A percentile compares a stretch with the other conserved stretches of the same genome.
These are phyloP conservation scores for Poecilia velifera DNA, from an alignment of 2,797 vertebrate genomes.

Conservation along the genomic window DNA sequence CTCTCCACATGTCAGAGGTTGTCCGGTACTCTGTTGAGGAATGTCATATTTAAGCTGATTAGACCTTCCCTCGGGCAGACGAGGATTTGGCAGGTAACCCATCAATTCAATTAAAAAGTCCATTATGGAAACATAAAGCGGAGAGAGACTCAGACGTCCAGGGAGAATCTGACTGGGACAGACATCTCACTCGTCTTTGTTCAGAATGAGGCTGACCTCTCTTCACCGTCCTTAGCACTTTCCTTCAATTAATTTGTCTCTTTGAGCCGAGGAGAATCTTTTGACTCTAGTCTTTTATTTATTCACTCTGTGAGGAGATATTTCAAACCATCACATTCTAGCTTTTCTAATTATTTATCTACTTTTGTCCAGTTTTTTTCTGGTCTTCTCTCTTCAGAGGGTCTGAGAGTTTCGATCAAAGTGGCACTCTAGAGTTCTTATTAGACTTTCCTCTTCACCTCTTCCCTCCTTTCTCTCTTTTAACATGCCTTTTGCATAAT, in stretches of 20 bases:
- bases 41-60: conserved; percentile 64
- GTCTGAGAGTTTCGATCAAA: conserved; percentile 11
- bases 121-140: conserved; percentile 69
- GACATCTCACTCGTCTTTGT: conserved; percentile 48
- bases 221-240: conserved; percentile 50
- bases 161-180: conserved; percentile 67
- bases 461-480: conserved; percentile 27
- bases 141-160: conserved; percentile 53
- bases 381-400: background rate
- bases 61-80: conserved; percentile 29
- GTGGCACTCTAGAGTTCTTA: background rate
- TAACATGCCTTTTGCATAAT: conserved; percentile 57
- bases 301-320: conserved; percentile 4
- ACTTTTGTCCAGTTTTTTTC: background rate
- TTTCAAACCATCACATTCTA: conserved; percentile 19
- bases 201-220: conserved; percentile 53
- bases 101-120: conserved; percentile 76
- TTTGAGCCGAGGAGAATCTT: conserved; percentile 10
- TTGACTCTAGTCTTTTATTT: conserved; percentile 9
- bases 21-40: conserved; percentile 46
- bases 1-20: conserved; percentile 8
- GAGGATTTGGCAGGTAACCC: conserved; percentile 68
- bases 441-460: conserved; percentile 9
- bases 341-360: conserved; percentile 27
- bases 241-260: conserved; percentile 3